phyloP scores from a whole-genome alignment of 2,797 vertebrate species.

The Lindbergichthys nudifrons region DNA sequence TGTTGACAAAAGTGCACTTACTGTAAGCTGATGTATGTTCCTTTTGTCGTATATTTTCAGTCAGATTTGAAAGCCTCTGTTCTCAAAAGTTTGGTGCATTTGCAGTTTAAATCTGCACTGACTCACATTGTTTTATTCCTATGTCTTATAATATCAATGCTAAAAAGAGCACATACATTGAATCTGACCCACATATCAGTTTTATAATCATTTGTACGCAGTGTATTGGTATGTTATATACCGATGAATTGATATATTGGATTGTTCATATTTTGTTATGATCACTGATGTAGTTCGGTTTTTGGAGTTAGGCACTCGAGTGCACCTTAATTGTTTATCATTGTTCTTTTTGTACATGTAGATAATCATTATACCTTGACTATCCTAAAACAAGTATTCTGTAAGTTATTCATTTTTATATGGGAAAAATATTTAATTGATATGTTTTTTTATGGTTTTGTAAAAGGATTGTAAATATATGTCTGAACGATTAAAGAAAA shows the following conservation, averaged over 20 bases:
- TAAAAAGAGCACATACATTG: conserved; percentile 43
- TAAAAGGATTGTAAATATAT: conserved; percentile 75
- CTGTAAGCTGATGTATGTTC: conserved; percentile 15
- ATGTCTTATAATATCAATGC: conserved; percentile 36
- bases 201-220: conserved; percentile 44
- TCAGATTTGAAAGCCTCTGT: conserved; percentile 26
- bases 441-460: conserved; percentile 66
- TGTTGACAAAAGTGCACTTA: conserved; percentile 59
- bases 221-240: conserved; percentile 50
- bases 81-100: conserved; percentile 29
- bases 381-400: conserved; percentile 69
- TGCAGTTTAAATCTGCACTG: conserved; percentile 60
- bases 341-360: conserved; percentile 70
- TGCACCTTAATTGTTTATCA: conserved; percentile 82
- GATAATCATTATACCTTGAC: conserved; percentile 72
- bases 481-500: conserved; percentile 45
- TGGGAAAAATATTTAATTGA: conserved; percentile 75
- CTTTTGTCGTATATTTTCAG: background rate
- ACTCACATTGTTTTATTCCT: conserved; percentile 41
- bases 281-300: conserved; percentile 59
- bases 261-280: conserved; percentile 57
- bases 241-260: conserved; percentile 48
- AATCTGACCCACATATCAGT: conserved; percentile 57
- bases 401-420: conserved; percentile 85
- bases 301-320: conserved; percentile 70